Conservation (phyloP, 2,797 vertebrate species). For the Parambassis ranga region DNA sequence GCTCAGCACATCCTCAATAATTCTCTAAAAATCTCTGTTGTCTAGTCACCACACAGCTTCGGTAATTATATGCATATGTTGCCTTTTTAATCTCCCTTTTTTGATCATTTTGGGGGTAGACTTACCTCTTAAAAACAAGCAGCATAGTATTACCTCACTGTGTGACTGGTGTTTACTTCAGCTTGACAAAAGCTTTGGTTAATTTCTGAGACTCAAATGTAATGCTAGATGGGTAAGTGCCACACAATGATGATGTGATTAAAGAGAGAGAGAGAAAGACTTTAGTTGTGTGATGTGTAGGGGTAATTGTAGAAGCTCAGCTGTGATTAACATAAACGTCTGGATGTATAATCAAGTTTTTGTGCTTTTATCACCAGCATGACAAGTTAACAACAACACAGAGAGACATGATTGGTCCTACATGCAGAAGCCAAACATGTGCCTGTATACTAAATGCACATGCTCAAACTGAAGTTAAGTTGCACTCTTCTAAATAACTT, state of each 20-base stretch:
- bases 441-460: too few relatives aligned
- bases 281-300: neutral
- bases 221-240: conserved; percentile 6
- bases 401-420: neutral
- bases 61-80: too few relatives aligned
- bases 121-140: neutral
- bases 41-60: too few relatives aligned
- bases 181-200: neutral
- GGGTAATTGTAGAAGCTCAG: neutral
- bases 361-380: neutral
- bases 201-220: neutral
- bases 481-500: too few relatives aligned
- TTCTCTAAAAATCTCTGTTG: too few relatives aligned
- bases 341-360: conserved; percentile 5
- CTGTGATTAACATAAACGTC: neutral
- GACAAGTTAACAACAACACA: conserved; percentile 1
- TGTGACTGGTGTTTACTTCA: neutral
- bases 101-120: too few relatives aligned
- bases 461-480: too few relatives aligned
- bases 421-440: neutral
- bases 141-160: neutral
- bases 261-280: neutral
- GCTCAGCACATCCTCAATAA: too few relatives aligned
- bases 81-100: too few relatives aligned
- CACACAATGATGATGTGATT: conserved; percentile 28